A percentile compares a stretch with the other conserved stretches of the same genome.
Evolutionary conservation across 2,888 invertebrate species (phyloP).

Genomic region (Aphodius granarius): DNA sequence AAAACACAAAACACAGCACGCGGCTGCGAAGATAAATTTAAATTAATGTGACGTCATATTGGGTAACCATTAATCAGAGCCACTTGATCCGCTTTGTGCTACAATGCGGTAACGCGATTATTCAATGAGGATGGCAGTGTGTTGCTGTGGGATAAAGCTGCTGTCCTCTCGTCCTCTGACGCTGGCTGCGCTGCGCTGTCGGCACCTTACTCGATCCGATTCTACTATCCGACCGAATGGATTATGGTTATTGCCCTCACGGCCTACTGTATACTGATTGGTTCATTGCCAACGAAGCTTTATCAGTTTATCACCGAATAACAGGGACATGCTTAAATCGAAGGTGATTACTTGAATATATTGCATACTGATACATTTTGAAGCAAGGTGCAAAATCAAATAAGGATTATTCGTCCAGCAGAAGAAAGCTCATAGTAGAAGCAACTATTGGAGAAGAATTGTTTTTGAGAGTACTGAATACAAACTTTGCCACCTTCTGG

Average conservation of each 20-base stretch:
- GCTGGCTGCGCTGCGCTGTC: constrained; percentile 27
- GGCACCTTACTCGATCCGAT: constrained; percentile 31
- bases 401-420: too few relatives aligned
- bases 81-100: constrained; percentile 42
- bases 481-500: too few relatives aligned
- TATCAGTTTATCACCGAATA: background rate
- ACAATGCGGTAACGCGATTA: constrained; percentile 45
- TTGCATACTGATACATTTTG: background rate
- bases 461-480: too few relatives aligned
- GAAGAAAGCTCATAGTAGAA: too few relatives aligned
- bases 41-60: constrained; percentile 43
- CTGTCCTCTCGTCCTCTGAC: constrained; percentile 31
- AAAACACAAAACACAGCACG: constrained; percentile 6
- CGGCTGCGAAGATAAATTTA: constrained; percentile 39
- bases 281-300: constrained; percentile 15
- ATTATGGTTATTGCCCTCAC: constrained; percentile 34
- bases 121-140: constrained; percentile 42
- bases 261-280: constrained; percentile 27
- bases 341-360: background rate
- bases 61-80: constrained; percentile 43
- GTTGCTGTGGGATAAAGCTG: constrained; percentile 38
- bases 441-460: too few relatives aligned
- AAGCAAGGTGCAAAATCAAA: too few relatives aligned
- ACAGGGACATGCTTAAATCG: background rate
- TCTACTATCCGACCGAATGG: constrained; percentile 20